phyloP scores from a whole-genome alignment of 2,797 vertebrate species.

The Chrysocyon brachyurus region DNA sequence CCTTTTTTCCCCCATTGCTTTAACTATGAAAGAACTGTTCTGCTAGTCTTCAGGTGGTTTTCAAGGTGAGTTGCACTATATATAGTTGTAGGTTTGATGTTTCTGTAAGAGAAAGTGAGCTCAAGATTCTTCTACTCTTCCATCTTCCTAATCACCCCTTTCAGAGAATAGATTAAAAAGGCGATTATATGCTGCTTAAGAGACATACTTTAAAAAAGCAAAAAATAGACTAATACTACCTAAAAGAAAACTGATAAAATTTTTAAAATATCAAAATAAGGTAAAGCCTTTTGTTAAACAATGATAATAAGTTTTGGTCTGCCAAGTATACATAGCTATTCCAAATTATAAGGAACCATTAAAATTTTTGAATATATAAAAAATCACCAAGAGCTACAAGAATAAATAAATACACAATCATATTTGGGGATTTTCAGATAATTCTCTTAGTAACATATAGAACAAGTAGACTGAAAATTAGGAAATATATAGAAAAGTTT shows the following conservation, averaged over 20 bases:
- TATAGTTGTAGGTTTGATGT: neutral
- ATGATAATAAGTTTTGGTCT: neutral
- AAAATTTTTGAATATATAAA: neutral
- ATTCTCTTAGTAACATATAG: neutral
- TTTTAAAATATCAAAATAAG: neutral
- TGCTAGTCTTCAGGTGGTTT: neutral
- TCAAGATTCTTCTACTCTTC: neutral
- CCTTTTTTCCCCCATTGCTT: neutral
- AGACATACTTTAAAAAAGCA: neutral
- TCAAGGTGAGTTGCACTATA: neutral
- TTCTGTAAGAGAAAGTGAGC: neutral
- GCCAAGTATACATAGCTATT: neutral
- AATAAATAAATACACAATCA: neutral
- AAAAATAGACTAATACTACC: neutral
- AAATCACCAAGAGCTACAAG: neutral
- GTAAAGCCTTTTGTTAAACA: neutral
- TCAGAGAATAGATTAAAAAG: neutral
- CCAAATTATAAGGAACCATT: neutral
- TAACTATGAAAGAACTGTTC: neutral
- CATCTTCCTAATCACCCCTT: neutral
- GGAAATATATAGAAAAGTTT: slow-evolving; percentile 40
- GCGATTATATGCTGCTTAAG: neutral
- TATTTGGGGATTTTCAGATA: slow-evolving; percentile 18
- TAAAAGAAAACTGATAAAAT: neutral
- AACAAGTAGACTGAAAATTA: neutral